Conservation (phyloP, 2,797 vertebrate genomes). For the Acipenser ruthenus region DNA sequence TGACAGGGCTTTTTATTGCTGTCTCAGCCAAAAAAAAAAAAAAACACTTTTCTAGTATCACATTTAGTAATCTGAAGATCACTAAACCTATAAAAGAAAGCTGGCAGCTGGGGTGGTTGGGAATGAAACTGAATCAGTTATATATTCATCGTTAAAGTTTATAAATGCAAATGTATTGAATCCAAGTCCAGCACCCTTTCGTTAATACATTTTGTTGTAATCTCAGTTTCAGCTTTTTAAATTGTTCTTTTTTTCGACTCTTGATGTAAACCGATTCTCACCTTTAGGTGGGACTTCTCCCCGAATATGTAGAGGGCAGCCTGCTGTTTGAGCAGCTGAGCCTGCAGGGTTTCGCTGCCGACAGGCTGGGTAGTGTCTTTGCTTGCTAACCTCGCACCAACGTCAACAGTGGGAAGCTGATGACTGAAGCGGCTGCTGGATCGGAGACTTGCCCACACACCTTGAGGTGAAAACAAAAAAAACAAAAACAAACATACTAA, state of each 20-base stretch:
- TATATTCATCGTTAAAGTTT: too few species aligned
- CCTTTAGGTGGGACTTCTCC: conserved; percentile 95
- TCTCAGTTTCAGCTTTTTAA: too few species aligned
- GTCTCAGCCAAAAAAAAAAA: conserved; percentile 18
- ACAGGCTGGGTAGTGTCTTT: conserved; percentile 72
- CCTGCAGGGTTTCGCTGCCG: conserved; percentile 73
- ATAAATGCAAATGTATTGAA: too few species aligned
- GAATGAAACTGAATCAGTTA: too few species aligned
- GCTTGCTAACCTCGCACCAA: conserved; percentile 78
- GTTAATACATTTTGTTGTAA: too few species aligned
- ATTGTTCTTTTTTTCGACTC: too few species aligned
- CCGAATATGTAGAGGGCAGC: conserved; percentile 91
- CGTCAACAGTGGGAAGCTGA: conserved; percentile 56
- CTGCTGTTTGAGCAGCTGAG: conserved; percentile 82
- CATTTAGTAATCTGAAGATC: conserved; percentile 8
- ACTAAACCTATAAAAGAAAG: not conserved
- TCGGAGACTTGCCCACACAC: conserved; percentile 94
- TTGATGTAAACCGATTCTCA: conserved; percentile 33
- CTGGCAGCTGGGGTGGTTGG: too few species aligned
- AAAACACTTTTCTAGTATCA: not conserved
- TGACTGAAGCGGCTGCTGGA: conserved; percentile 84
- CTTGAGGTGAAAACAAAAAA: conserved; percentile 51
- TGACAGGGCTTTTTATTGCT: conserved; percentile 15
- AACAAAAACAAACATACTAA: conserved; percentile 21
- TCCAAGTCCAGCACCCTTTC: too few species aligned